Percentiles rank a stretch among this genome's conserved stretches.
Evolutionary conservation across 2,797 vertebrate genomes (phyloP).

Genomic region (Gymnodraco acuticeps): DNA sequence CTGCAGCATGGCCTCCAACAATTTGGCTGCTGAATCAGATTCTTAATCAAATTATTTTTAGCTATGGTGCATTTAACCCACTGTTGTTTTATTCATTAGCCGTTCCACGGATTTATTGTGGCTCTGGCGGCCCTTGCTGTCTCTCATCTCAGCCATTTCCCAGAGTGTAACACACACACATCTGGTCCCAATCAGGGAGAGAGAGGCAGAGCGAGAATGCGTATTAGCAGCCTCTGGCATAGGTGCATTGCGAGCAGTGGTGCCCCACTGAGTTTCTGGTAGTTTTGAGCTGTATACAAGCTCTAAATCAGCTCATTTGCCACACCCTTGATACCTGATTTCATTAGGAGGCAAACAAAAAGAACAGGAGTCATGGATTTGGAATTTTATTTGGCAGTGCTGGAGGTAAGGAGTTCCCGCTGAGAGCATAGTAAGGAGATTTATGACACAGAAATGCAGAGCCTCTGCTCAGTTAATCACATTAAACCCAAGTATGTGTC

Average conservation of each 20-base stretch:
- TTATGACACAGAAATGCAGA: conserved; percentile 48
- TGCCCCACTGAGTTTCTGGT: conserved; percentile 59
- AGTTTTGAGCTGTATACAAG: conserved; percentile 32
- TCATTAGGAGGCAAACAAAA: conserved; percentile 39
- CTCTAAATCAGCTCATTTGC: conserved; percentile 26
- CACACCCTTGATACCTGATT: conserved; percentile 63
- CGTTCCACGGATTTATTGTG: conserved; percentile 76
- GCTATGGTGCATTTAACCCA: conserved; percentile 75
- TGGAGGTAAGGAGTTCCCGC: conserved; percentile 38
- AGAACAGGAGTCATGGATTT: conserved; percentile 43
- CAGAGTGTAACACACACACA: conserved; percentile 72
- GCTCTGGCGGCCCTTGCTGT: conserved; percentile 69
- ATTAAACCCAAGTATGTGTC: conserved; percentile 60
- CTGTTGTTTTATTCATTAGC: conserved; percentile 83
- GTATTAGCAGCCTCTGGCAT: conserved; percentile 70
- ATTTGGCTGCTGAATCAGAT: conserved; percentile 56
- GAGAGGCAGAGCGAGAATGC: conserved; percentile 47
- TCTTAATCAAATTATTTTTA: conserved; percentile 82
- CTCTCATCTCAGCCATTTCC: conserved; percentile 73
- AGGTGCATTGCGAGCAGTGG: conserved; percentile 53
- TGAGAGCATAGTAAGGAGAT: conserved; percentile 43
- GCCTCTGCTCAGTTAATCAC: conserved; percentile 48
- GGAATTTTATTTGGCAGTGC: conserved; percentile 13
- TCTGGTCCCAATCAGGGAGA: conserved; percentile 73
- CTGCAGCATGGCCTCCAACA: conserved; percentile 52